Base-by-base conservation (phyloP, 2,888 invertebrate genomes). In the Coelogynopora nodosa region DNA sequence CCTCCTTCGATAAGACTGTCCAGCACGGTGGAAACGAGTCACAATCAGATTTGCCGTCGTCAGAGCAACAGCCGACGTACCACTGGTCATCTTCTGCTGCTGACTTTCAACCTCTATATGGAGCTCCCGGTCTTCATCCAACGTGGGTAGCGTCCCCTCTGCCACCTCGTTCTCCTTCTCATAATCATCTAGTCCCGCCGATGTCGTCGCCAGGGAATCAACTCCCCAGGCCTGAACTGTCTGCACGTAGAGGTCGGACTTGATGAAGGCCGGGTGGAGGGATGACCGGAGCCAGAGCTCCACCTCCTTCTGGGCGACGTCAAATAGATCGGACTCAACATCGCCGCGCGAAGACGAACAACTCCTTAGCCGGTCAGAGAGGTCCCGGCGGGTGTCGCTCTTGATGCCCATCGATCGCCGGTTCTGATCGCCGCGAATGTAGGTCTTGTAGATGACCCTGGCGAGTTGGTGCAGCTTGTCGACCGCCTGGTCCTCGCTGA, bases 211-310 rank as follows among this genome's bases (percentile, higher is more conserved):
- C 5, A 23, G 23, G 74, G 74, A 74, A 23, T 74, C 74, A 10
- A 23, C 23, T n/a, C 67, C 29, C 67, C 31, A 28, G 18, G 27
- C 31, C 67, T 88, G 89, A 84, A 92, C 90, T 89, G 92, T 91
- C 88, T 92, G 90, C 87, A 97, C 94, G 93, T 97, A 97, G 92
- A 95, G 94, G 90, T 97, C 97, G 90, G 96, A 97, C 90, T 95
- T 95, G 89, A 97, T 94, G 93, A 98, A 98, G 92, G 96, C 95
- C 87, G 95, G 95, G 93, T 97, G 97, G 88, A 96, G 95, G 87
- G 96, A 95, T 91, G 95, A 95, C 88, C 95, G 95, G 91, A 97
- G 96, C 87, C 95, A 94, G 80, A 94, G 94, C 91, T 96, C 96
- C 90, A 96, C 95, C 89, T 95, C 95, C 87, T 94, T 93, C 91